Base-by-base conservation (phyloP, 2,113 vertebrate genomes). In the Malurus melanocephalus region DNA sequence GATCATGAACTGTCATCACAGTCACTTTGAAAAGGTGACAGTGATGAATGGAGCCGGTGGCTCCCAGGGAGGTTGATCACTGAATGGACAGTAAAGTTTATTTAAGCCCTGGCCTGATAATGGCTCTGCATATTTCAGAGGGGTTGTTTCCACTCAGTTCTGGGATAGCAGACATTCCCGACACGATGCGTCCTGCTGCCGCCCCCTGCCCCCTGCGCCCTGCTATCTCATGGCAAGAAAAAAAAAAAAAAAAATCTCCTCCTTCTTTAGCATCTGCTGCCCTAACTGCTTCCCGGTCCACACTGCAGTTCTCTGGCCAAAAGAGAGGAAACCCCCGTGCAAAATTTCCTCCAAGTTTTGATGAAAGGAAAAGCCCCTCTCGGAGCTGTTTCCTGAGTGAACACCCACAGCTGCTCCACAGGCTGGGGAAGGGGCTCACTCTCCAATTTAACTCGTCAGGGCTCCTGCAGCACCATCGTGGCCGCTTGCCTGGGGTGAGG, bases 1-100 rank as follows among this genome's bases (percentile, higher is more conserved):
- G 98, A 97, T 98, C 97, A 96, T 96, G 97, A 97, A 97, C 97
- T 97, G 97, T 97, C 98, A 98, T 95, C 95, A 83, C 95, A 96
- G 96, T 96, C 97, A 95, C 97, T 97, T 97, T 96, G 97, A 96
- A 97, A 96, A 97, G 96, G 96, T 97, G 97, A 96, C 97, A 97
- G 96, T 97, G 97, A 98, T 97, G 96, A 96, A 98, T 98, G 95
- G 96, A 96, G 95, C 95, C 90, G 38, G 94, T 72, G 61, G 95
- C 97, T 94, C 94, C 66, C 89, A 96, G 97, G 96, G 95, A 96
- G 96, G 95, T 72, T 94, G 96, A 95, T 95, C 96, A 97, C 94
- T 95, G 96, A 96, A 95, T 94, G 95, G 95, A 95, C 97, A 97
- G 96, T 96, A 97, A 97, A 94, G 98, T 98, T 98, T 98, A 98